Conservation (phyloP, 2,797 vertebrate genomes). For the Esox lucius region DNA sequence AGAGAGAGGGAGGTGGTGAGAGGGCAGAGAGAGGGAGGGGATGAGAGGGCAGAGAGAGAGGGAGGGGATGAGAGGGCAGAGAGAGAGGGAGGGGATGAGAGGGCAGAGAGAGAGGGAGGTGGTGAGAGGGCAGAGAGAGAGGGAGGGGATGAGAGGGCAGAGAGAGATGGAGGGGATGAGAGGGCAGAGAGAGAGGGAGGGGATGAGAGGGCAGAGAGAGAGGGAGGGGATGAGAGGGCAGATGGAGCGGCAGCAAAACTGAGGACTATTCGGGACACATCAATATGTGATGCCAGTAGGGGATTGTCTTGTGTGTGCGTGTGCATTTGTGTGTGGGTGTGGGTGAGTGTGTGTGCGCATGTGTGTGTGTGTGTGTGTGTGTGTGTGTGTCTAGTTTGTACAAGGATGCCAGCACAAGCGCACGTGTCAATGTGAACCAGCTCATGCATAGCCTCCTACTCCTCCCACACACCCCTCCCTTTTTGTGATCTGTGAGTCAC, state of each 20-base stretch:
- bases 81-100: too few species aligned
- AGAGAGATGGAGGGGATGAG: too few species aligned
- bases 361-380: neutral
- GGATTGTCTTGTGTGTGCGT: conserved; percentile 53
- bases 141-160: neutral
- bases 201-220: neutral
- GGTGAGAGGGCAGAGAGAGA: too few species aligned
- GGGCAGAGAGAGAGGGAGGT: too few species aligned
- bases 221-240: conserved; percentile 27
- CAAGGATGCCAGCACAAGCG: neutral
- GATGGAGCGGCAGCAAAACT: conserved; percentile 55
- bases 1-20: too few species aligned
- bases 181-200: too few species aligned
- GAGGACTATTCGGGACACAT: conserved; percentile 57
- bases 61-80: too few species aligned
- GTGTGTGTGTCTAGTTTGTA: neutral
- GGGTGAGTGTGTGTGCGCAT: conserved; percentile 55
- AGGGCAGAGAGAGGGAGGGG: neutral
- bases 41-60: too few species aligned
- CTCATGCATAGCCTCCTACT: conserved; percentile 49
- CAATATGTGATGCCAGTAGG: conserved; percentile 54
- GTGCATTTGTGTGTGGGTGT: conserved; percentile 37
- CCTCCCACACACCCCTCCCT: conserved; percentile 24
- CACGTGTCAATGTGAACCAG: conserved; percentile 39
- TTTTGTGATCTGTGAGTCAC: conserved; percentile 48